Evolutionary conservation across 2,888 invertebrate species (phyloP).

Genomic region (Perizoma flavofasciatum): DNA sequence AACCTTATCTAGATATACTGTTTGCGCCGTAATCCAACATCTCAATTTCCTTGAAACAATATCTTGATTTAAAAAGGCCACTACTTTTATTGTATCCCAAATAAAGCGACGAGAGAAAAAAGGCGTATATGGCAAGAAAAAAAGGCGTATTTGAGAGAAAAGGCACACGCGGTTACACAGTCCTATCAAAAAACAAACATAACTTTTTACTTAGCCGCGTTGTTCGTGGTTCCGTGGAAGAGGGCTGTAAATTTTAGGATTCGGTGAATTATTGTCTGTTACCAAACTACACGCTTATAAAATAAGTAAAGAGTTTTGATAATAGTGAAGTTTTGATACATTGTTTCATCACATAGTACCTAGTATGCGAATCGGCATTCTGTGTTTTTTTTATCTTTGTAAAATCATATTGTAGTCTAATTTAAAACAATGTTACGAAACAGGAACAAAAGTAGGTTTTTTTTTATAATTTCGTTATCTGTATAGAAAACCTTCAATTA

Average conservation of each 20-base stretch:
- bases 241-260: constrained; percentile 79
- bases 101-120: constrained; percentile 60
- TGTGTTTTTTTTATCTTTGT: too few species aligned
- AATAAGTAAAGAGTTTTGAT: constrained; percentile 15
- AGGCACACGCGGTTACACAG: constrained; percentile 76
- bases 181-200: constrained; percentile 81
- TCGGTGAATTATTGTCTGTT: constrained; percentile 68
- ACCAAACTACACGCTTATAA: constrained; percentile 28
- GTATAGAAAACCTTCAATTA: constrained; percentile 1
- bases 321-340: background rate
- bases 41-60: constrained; percentile 76
- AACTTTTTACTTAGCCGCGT: constrained; percentile 76
- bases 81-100: constrained; percentile 75
- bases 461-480: too few species aligned
- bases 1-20: constrained; percentile 32
- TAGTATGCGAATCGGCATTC: too few species aligned
- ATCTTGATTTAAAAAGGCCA: constrained; percentile 67
- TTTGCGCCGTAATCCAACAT: constrained; percentile 44
- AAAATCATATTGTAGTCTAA: too few species aligned
- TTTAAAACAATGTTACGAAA: too few species aligned
- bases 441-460: too few species aligned
- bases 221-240: constrained; percentile 69
- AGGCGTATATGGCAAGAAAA: constrained; percentile 52
- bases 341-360: too few species aligned
- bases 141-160: constrained; percentile 67